Conservation (phyloP, 2,888 invertebrate species). For the Tetragonula carbonaria region DNA sequence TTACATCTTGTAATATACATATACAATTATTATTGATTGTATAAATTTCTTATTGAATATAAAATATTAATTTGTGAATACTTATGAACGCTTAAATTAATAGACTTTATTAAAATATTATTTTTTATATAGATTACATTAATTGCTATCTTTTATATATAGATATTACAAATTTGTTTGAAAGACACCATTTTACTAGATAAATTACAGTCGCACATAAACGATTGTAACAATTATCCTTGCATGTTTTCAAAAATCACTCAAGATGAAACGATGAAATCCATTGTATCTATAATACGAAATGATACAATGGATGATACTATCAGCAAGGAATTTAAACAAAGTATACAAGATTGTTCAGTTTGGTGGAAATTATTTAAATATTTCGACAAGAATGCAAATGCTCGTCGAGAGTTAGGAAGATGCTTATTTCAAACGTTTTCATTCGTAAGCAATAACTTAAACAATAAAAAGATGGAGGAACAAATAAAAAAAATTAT, state of each 20-base stretch:
- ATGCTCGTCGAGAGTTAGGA: constrained; percentile 41
- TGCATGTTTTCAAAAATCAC: constrained; percentile 58
- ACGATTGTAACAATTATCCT: constrained; percentile 47
- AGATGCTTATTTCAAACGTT: constrained; percentile 58
- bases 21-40: not conserved
- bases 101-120: not conserved
- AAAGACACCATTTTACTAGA: constrained; percentile 46
- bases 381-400: constrained; percentile 40
- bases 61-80: not conserved
- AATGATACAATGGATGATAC: constrained; percentile 44
- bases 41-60: constrained; percentile 1
- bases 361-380: constrained; percentile 58
- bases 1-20: no score
- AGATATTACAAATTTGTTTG: constrained; percentile 53
- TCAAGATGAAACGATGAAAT: constrained; percentile 40
- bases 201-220: constrained; percentile 30
- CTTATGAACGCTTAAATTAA: no score
- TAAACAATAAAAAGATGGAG: not conserved
- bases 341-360: constrained; percentile 44
- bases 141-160: not conserved
- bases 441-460: constrained; percentile 38
- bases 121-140: not conserved
- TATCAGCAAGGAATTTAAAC: constrained; percentile 22
- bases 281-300: constrained; percentile 32
- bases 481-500: not conserved